Percentiles rank a stretch among this genome's conserved stretches.
phyloP scores from a whole-genome alignment of 2,888 invertebrate genomes.

The Eupithecia insigniata region DNA sequence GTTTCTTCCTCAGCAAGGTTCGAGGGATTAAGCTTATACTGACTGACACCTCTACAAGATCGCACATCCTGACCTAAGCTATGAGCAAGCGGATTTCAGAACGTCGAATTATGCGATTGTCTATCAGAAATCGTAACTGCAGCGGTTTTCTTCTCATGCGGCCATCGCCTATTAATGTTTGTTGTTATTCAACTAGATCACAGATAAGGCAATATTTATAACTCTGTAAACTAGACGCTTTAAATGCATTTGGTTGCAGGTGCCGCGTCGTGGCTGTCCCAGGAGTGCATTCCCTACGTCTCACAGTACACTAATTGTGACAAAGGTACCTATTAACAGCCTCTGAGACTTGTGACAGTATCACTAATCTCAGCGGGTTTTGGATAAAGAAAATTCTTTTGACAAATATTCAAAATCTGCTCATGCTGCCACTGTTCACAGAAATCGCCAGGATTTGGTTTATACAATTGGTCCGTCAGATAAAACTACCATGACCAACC shows the following conservation, averaged over 20 bases:
- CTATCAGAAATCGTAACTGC: neutral
- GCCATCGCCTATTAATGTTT: neutral
- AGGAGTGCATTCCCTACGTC: conserved; percentile 67
- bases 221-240: neutral
- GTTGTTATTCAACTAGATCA: too few species aligned
- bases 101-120: neutral
- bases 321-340: conserved; percentile 55
- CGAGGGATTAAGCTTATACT: neutral
- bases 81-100: neutral
- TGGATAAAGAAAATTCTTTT: neutral
- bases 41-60: neutral
- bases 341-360: neutral
- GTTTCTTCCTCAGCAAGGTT: neutral
- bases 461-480: too few species aligned
- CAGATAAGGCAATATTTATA: neutral
- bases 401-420: neutral
- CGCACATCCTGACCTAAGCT: neutral
- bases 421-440: neutral
- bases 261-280: conserved; percentile 32
- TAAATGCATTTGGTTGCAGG: conserved; percentile 49
- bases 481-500: too few species aligned
- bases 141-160: neutral
- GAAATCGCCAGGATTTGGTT: neutral
- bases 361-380: neutral
- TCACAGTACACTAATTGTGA: conserved; percentile 67